Conservation (phyloP, 2,888 invertebrate species). For the Gari tellinella region DNA sequence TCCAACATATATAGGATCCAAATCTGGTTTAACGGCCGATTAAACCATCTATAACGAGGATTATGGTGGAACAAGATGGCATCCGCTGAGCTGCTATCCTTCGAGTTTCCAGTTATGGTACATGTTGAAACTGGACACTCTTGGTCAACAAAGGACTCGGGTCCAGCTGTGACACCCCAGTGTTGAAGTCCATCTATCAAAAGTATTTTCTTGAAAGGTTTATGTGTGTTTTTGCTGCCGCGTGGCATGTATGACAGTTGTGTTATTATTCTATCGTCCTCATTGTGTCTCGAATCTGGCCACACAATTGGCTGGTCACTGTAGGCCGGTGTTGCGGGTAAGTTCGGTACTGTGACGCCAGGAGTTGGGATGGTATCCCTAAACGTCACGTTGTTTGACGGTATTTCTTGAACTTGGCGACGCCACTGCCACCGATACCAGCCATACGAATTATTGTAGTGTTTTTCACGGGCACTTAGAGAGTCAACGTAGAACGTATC, state of each 20-base stretch:
- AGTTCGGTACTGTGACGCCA: too few species aligned
- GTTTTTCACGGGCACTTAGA: slow-evolving; percentile 15
- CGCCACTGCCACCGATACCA: background rate
- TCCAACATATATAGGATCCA: slow-evolving; percentile 54
- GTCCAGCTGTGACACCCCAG: slow-evolving; percentile 45
- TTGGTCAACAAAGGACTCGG: slow-evolving; percentile 32
- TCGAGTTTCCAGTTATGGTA: slow-evolving; percentile 87
- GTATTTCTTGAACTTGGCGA: background rate
- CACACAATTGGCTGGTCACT: slow-evolving; percentile 6
- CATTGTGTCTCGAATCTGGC: slow-evolving; percentile 23
- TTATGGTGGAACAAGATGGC: slow-evolving; percentile 44
- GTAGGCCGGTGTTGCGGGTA: background rate
- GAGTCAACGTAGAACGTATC: slow-evolving; percentile 15
- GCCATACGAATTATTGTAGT: slow-evolving; percentile 14
- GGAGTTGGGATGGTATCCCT: background rate
- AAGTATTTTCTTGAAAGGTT: slow-evolving; percentile 41
- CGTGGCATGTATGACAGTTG: slow-evolving; percentile 33
- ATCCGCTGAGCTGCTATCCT: slow-evolving; percentile 17
- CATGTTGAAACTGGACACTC: slow-evolving; percentile 95
- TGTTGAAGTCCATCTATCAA: slow-evolving; percentile 34
- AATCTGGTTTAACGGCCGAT: slow-evolving; percentile 34
- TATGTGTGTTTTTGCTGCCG: background rate
- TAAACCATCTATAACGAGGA: slow-evolving; percentile 8
- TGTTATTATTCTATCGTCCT: slow-evolving; percentile 38
- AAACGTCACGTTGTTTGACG: background rate